These are phyloP conservation scores for Lucinisca nassula DNA, from an alignment of 2,888 invertebrate genomes.

Conservation along the genomic window DNA sequence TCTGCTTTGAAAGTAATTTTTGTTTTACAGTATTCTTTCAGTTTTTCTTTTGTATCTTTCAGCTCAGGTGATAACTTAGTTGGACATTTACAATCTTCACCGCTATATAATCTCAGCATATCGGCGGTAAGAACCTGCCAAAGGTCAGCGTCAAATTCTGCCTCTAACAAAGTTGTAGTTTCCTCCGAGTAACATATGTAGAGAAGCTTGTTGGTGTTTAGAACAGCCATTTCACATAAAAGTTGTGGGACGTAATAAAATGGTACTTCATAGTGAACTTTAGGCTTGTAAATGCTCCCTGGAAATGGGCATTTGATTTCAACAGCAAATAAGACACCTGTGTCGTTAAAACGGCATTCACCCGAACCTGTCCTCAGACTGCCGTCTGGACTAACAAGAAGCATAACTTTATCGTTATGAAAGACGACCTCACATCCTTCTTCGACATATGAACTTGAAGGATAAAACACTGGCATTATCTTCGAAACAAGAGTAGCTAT, in stretches of 20 bases:
- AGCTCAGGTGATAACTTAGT: not conserved
- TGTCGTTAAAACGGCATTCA: too few species aligned
- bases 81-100: not conserved
- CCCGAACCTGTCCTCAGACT: not conserved
- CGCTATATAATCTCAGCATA: not conserved
- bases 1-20: not conserved
- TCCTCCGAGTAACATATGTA: conserved; percentile 27
- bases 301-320: conserved; percentile 64
- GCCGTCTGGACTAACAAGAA: conserved; percentile 47
- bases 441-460: not conserved
- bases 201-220: not conserved
- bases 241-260: conserved; percentile 56
- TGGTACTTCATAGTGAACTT: conserved; percentile 38
- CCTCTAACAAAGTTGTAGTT: conserved; percentile 9
- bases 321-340: conserved; percentile 17
- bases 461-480: conserved; percentile 12
- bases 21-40: not conserved
- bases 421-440: not conserved
- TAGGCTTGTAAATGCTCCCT: conserved; percentile 34
- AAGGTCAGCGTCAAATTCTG: not conserved
- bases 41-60: not conserved
- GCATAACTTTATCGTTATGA: not conserved
- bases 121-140: not conserved
- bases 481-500: conserved; percentile 25
- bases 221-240: conserved; percentile 43